Percentiles rank a stretch among this genome's conserved stretches.
These are phyloP conservation scores for Corythornis cristatus DNA, from an alignment of 2,113 vertebrate species.

Conservation along the genomic window DNA sequence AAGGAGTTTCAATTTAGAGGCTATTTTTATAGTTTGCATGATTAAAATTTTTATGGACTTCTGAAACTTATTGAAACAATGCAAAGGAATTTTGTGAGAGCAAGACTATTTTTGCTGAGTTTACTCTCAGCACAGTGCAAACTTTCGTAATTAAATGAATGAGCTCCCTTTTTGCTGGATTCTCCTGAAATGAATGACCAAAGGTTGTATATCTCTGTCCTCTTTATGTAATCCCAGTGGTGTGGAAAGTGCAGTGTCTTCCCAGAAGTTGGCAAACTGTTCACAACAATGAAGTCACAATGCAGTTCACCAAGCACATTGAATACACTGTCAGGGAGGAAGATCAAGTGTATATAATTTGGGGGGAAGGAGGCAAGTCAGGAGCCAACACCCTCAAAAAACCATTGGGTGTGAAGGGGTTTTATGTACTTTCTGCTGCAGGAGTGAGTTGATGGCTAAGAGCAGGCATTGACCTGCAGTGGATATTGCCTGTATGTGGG, in stretches of 20 bases:
- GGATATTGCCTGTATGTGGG: neutral
- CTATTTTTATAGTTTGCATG: neutral
- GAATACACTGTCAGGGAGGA: neutral
- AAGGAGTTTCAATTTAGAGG: neutral
- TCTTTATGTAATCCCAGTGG: neutral
- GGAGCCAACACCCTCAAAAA: neutral
- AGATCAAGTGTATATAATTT: neutral
- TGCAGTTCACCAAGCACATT: neutral
- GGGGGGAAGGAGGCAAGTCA: neutral
- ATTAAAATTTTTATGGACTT: neutral
- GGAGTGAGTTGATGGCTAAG: neutral
- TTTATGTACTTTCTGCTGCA: neutral
- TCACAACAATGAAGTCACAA: neutral
- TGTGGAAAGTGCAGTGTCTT: neutral
- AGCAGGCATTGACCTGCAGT: neutral
- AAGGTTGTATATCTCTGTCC: neutral
- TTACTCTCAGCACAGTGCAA: neutral
- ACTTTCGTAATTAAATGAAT: neutral
- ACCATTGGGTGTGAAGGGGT: neutral
- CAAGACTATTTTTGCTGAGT: neutral
- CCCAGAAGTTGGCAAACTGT: neutral
- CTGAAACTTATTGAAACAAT: neutral
- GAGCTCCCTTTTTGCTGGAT: neutral
- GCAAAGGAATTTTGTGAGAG: neutral
- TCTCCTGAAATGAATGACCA: neutral